phyloP scores from a whole-genome alignment of 2,888 invertebrate species.

The Melipona beecheii region DNA sequence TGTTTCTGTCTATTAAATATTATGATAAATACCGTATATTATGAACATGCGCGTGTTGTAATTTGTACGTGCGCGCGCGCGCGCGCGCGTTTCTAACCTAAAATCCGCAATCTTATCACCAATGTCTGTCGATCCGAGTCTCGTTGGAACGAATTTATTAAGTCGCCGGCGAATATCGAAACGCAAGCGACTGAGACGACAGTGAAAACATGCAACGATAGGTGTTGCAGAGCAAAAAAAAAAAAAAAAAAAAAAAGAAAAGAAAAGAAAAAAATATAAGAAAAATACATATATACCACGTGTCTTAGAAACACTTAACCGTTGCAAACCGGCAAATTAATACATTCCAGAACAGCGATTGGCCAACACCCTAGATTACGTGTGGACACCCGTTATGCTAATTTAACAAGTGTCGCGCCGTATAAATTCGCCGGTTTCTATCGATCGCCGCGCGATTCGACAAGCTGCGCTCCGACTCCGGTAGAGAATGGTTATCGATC shows the following conservation, averaged over 20 bases:
- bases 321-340: slow-evolving; percentile 58
- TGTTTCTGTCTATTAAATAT: no score
- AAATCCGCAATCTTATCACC: no score
- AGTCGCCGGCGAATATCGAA: background rate
- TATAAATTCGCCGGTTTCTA: slow-evolving; percentile 56
- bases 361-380: slow-evolving; percentile 53
- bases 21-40: background rate
- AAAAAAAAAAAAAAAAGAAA: no score
- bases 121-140: background rate
- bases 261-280: background rate
- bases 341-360: slow-evolving; percentile 63
- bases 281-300: slow-evolving; percentile 26
- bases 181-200: background rate
- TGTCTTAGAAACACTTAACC: slow-evolving; percentile 38
- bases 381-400: slow-evolving; percentile 67
- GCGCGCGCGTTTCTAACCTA: no score
- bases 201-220: slow-evolving; percentile 23
- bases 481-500: no score
- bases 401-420: slow-evolving; percentile 65
- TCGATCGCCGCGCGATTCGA: background rate
- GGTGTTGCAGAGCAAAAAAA: background rate
- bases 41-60: background rate
- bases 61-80: background rate
- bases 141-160: slow-evolving; percentile 1
- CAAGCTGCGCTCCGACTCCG: no score